Base-by-base conservation (phyloP, 2,113 vertebrate genomes). In the Tychaedon coryphoeus region DNA sequence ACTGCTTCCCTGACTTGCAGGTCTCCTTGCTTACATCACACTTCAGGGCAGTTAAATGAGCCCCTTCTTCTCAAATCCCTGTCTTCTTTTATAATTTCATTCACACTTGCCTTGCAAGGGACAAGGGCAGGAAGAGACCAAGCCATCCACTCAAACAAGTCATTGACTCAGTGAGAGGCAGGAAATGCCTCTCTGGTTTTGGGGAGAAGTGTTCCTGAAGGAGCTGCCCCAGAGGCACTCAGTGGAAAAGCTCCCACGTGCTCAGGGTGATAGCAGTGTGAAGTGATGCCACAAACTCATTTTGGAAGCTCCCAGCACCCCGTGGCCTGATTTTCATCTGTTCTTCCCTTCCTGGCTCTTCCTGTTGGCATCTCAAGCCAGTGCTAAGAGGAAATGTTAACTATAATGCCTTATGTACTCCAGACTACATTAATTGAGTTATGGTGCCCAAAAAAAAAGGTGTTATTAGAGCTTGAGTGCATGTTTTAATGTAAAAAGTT, bases 131-230 rank as follows among this genome's bases (percentile, higher is more conserved):
- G 70, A 89, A 84, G 90, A 71, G 72, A 80, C 79, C 65, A 65
- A 91, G 83, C 7, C 36, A 19, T 75, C 65, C n/a, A 36, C 38
- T 91, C 76, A 88, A 60, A 88, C 28, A 81, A 65, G 40, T 36
- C 65, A 72, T 6, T 81, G 83, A 74, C 72, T 74, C 56, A 77
- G 6, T 14, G 64, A 74, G 73, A 87, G 87, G 78, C 80, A 74
- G 90, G 80, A 96, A 96, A 94, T 84, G 61, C 77, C 73, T 87
- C 92, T 71, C 65, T 92, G 76, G 48, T 93, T 81, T 80, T 51
- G 28, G n/a, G 76, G 19, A 87, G 75, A 71, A 84, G 69, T 14
- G 8, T 25, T 84, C 58, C 48, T 81, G 72, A 48, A 94, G 61
- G 67, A 89, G 65, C 28, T 65, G 74, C 77, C 45, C 85, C 1